Percentiles rank a stretch among this genome's conserved stretches.
phyloP scores from a whole-genome alignment of 2,888 invertebrate species.

The Timema podura region DNA sequence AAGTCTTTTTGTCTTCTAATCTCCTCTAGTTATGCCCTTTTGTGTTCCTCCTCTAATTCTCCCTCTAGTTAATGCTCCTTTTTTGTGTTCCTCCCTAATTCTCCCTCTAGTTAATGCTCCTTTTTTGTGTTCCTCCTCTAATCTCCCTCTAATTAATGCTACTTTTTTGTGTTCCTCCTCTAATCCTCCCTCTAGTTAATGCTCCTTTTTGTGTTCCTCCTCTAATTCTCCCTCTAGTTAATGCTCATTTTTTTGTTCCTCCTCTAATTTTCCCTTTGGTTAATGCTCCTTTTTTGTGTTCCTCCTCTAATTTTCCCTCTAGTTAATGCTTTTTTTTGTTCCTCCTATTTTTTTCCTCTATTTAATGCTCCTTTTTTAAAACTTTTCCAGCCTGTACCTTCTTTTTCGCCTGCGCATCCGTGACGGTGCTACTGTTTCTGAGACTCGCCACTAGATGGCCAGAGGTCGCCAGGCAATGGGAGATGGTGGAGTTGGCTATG shows the following conservation, averaged over 20 bases:
- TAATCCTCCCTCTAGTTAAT: too few relatives aligned
- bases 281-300: too few relatives aligned
- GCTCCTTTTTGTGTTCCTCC: too few relatives aligned
- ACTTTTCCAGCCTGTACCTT: constrained; percentile 45
- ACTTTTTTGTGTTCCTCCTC: neutral
- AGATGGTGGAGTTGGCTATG: constrained; percentile 19
- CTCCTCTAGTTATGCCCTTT: too few relatives aligned
- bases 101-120: too few relatives aligned
- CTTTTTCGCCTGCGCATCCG: constrained; percentile 53
- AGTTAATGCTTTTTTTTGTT: too few relatives aligned
- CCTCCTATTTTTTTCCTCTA: neutral
- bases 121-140: too few relatives aligned
- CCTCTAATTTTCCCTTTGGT: too few relatives aligned
- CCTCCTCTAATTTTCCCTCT: too few relatives aligned
- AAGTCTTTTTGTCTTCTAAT: too few relatives aligned
- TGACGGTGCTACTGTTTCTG: constrained; percentile 52
- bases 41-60: too few relatives aligned
- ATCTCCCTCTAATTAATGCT: neutral
- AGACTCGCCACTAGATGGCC: constrained; percentile 54
- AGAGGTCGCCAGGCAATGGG: constrained; percentile 42
- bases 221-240: neutral
- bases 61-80: neutral
- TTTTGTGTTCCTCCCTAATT: neutral
- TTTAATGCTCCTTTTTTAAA: neutral
- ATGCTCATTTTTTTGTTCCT: neutral